phyloP scores from a whole-genome alignment of 2,113 vertebrate genomes.

The Phyllostomus discolor region DNA sequence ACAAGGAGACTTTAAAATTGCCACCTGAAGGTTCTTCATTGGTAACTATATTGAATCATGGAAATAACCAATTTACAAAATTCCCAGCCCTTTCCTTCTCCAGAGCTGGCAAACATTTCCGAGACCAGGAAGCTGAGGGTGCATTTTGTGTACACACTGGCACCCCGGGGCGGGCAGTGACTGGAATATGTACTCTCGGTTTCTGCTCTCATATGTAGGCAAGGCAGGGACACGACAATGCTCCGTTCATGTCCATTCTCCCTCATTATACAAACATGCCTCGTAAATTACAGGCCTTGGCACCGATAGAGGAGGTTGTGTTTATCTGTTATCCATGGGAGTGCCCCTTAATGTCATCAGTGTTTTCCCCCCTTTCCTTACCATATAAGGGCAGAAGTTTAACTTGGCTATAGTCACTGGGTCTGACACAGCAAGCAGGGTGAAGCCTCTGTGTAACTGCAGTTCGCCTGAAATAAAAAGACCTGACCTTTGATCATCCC shows the following conservation, averaged over 20 bases:
- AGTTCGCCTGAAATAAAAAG: conserved; percentile 72
- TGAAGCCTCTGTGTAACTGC: conserved; percentile 13
- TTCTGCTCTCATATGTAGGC: not conserved
- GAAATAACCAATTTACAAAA: conserved; percentile 14
- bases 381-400: conserved; percentile 87
- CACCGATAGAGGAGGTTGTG: conserved; percentile 44
- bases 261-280: conserved; percentile 59
- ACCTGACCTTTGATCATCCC: conserved; percentile 71
- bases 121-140: not conserved
- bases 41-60: conserved; percentile 20
- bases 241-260: not conserved
- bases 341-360: conserved; percentile 73
- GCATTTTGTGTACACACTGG: not conserved
- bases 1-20: not conserved
- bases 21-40: not conserved
- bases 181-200: not conserved
- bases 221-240: not conserved
- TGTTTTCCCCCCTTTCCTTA: conserved; percentile 71
- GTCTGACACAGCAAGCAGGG: conserved; percentile 68
- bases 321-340: conserved; percentile 75
- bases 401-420: conserved; percentile 64
- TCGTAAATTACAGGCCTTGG: conserved; percentile 46
- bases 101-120: not conserved
- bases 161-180: not conserved
- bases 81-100: not conserved